Evolutionary conservation across 1,140 invertebrate genomes (phyloP), one percentile per base, ranked within the genome.

Genomic region (Branchinecta lindahli): DNA sequence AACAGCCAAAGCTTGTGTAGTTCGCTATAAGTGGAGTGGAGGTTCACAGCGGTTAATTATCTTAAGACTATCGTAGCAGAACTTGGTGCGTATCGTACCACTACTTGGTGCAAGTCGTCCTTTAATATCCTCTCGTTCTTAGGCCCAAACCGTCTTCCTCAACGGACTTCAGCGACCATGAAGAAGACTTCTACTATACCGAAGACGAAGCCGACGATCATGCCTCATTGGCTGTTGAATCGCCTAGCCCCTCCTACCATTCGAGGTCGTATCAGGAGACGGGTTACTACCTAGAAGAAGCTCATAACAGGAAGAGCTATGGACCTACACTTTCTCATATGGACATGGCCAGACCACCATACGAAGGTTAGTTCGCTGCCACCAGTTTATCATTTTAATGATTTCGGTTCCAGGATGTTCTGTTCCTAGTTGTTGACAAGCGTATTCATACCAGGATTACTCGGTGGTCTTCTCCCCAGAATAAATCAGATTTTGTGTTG

Each of bases 121-220:
- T 67, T 67, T 67, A 20, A 67, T 10, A 33, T 67, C 20, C 3
- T 67, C 6, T 15, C 20, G 20, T 67, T 45, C 10, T 45, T 15
- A 45, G 21, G 18, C 21, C 45, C 4, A 61, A 61, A 6, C 52
- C 52, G 52, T 61, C 18, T 12, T 12, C 12, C 18, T 12, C 52
- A 2, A 61, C 18, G 52, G 78, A 79, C 67, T 76, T 83, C 69
- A 82, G 82, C 71, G 89, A 92, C 76, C 87, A 90, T 75, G 93
- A 98, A 77, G 94, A 96, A 79, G 94, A 96, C 76, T 96, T 96
- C 78, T 96, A 96, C 77, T 96, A 95, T 80, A 91, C 88, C 15
- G 92, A 94, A 78, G 85, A 92, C 44, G 75, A 46, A 77, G 68
- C 68, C 75, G 68, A 76, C 74, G 70, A 78, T 74, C 47, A 73